Conservation (phyloP, 1,140 invertebrate genomes). For the Drosophila fuyamai region DNA sequence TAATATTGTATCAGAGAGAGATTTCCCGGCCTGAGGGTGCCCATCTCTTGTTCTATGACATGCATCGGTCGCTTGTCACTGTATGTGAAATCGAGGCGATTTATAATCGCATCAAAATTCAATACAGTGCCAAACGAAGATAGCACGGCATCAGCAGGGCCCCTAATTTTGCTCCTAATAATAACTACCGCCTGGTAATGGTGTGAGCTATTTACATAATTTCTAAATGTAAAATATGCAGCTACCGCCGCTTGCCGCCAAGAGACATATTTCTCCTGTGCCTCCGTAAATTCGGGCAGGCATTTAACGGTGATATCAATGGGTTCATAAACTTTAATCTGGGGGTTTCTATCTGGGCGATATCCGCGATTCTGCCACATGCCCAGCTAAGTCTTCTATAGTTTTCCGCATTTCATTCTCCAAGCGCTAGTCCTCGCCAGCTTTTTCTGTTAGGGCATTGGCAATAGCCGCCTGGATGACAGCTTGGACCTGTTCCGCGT, state of each 20-base stretch:
- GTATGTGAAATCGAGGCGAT: slow-evolving; percentile 39
- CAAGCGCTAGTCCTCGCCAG: too few relatives aligned
- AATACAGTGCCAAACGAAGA: slow-evolving; percentile 37
- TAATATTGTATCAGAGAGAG: too few relatives aligned
- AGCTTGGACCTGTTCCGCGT: too few relatives aligned
- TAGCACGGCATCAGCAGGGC: slow-evolving; percentile 25
- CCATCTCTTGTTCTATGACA: slow-evolving; percentile 37
- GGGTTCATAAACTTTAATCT: neutral
- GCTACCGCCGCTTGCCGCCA: slow-evolving; percentile 25
- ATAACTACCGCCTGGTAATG: neutral
- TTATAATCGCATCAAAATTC: slow-evolving; percentile 48
- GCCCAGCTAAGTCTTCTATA: too few relatives aligned
- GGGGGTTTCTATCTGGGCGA: neutral
- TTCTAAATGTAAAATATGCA: too few relatives aligned
- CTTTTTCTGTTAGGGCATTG: too few relatives aligned
- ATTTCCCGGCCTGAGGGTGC: slow-evolving; percentile 28
- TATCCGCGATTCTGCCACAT: too few relatives aligned
- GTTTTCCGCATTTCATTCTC: too few relatives aligned
- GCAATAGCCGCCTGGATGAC: too few relatives aligned
- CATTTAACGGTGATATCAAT: slow-evolving; percentile 20
- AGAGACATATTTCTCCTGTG: slow-evolving; percentile 15
- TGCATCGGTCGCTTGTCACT: slow-evolving; percentile 37
- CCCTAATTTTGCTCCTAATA: slow-evolving; percentile 6
- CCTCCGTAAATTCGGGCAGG: slow-evolving; percentile 9
- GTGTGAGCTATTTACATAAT: too few relatives aligned